phyloP scores from a whole-genome alignment of 2,797 vertebrate species.

The Hemitrygon akajei region DNA sequence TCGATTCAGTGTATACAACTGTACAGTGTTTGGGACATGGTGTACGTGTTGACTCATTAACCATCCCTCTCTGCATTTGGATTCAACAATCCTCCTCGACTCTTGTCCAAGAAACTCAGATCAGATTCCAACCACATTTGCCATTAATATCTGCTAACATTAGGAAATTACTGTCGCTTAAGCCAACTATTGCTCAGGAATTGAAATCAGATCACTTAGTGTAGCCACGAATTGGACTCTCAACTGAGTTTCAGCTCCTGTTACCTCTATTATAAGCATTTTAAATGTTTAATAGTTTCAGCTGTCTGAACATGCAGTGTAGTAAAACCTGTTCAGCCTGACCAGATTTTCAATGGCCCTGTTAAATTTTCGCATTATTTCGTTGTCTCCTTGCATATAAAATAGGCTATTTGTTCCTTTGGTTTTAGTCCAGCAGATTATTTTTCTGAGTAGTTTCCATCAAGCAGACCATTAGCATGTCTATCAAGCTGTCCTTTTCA shows the following conservation, averaged over 20 bases:
- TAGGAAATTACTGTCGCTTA: constrained; percentile 64
- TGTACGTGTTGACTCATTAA: constrained; percentile 47
- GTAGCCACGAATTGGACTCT: constrained; percentile 47
- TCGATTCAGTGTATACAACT: not conserved
- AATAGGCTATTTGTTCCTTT: not conserved
- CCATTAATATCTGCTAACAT: constrained; percentile 63
- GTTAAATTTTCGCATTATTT: not conserved
- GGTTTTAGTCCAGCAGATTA: not conserved
- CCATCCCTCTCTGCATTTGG: constrained; percentile 45
- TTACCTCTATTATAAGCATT: not conserved
- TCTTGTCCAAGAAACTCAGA: constrained; percentile 63
- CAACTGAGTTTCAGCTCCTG: not conserved
- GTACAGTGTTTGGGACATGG: constrained; percentile 25
- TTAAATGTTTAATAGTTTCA: not conserved
- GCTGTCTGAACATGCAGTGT: not conserved
- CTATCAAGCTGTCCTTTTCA: not conserved
- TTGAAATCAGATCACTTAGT: constrained; percentile 71
- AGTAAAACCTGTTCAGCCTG: not conserved
- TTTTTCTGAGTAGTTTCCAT: not conserved
- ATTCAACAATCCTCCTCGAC: constrained; percentile 54
- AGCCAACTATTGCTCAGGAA: constrained; percentile 60
- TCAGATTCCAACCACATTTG: constrained; percentile 64
- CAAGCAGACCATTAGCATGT: not conserved
- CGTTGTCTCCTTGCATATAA: not conserved
- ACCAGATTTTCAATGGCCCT: not conserved